A percentile compares a stretch with the other conserved stretches of the same genome.
phyloP scores from a whole-genome alignment of 2,888 invertebrate genomes.

The Stictocephala bisonia region DNA sequence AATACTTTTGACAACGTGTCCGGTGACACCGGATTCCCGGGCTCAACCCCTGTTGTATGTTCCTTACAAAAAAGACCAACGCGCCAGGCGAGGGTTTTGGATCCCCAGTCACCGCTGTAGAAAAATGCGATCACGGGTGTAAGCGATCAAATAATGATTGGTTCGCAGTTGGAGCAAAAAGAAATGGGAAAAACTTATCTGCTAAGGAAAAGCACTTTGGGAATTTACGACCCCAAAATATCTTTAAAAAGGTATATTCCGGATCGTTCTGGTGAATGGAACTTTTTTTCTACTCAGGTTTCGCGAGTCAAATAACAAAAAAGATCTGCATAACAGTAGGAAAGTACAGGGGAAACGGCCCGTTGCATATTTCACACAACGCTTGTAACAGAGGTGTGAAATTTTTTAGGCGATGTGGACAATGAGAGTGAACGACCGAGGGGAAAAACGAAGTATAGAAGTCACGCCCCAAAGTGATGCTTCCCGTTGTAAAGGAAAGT shows the following conservation, averaged over 20 bases:
- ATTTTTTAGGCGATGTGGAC: not conserved
- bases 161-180: not conserved
- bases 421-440: constrained; percentile 2
- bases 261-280: not conserved
- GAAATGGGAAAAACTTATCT: not conserved
- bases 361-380: not conserved
- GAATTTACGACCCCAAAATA: not conserved
- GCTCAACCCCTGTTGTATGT: not conserved
- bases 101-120: no score
- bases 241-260: not conserved
- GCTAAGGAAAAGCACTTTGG: no score
- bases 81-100: no score
- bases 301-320: constrained; percentile 1
- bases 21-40: not conserved
- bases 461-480: not conserved
- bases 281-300: not conserved
- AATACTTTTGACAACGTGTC: not conserved
- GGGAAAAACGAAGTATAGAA: not conserved
- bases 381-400: not conserved
- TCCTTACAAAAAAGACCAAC: not conserved
- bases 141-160: not conserved
- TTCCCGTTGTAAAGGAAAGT: not conserved
- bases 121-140: no score
- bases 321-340: not conserved
- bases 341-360: not conserved